Base-by-base conservation (phyloP, 2,113 vertebrate species). In the Steatornis caripensis region DNA sequence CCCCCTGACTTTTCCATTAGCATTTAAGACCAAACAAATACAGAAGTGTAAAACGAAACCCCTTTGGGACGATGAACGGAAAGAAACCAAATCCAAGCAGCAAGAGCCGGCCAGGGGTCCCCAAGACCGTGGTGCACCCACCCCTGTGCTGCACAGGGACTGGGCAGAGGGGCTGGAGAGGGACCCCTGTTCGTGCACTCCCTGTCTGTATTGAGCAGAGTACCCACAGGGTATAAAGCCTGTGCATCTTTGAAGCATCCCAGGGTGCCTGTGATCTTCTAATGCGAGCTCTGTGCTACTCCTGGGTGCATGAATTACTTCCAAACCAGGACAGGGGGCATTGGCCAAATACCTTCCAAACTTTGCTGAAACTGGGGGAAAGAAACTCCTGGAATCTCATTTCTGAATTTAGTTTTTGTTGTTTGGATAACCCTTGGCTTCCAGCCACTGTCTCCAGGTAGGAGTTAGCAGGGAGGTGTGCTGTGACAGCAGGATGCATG, bases 61-160 rank as follows among this genome's bases (percentile, higher is more conserved):
- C 32, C 29, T 49, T 54, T 5, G 66, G 57, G 86, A 51, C 11
- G 41, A 1, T 8, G 15, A 85, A 45, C 1, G 0, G 65, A 89
- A 94, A 51, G 70, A 87, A 91, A 61, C 12, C 6, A 8, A 91
- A 72, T 37, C 64, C 18, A 75, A 53, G 66, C 55, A 37, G 37
- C 5, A 10, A 37, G 78, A 87, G 20, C 46, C 1, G 4, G 61
- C 53, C 53, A 22, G 26, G 21, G 26, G 16, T 90, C 43, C 16
- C 41, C 0, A 1, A 12, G 46, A 48, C 32, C 0, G 0, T 37
- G 39, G 21, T 78, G n/a, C 29, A 41, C 13, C 39, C 45, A 7
- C 12, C 6, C 18, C 5, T 85, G n/a, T 87, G 27, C 58, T n/a
- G 34, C 2, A 1, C 0, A 4, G 37, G 27, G 70, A 46, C 17